phyloP scores from a whole-genome alignment of 2,797 vertebrate species.

The Alcedo quadribrachys region DNA sequence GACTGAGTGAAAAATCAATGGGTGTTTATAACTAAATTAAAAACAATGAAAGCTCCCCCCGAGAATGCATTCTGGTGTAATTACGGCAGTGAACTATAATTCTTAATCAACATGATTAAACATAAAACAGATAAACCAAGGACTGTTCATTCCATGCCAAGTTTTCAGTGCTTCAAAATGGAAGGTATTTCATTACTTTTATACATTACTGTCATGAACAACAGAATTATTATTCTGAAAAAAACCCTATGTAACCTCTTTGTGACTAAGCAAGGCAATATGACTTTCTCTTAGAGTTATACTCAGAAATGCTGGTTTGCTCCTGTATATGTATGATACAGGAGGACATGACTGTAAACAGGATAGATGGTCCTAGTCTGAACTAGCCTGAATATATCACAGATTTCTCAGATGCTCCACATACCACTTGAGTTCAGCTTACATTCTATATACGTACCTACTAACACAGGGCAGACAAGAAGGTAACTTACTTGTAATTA shows the following conservation, averaged over 20 bases:
- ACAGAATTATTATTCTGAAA: background rate
- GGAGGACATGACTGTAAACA: background rate
- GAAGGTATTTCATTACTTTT: background rate
- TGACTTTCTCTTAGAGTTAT: background rate
- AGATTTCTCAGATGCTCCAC: background rate
- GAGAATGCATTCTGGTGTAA: background rate
- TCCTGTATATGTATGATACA: background rate
- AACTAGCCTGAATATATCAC: background rate
- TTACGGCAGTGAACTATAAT: background rate
- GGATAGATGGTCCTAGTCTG: background rate
- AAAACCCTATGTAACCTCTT: background rate
- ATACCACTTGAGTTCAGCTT: background rate
- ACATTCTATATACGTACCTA: background rate
- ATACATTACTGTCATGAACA: background rate
- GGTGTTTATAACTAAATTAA: background rate
- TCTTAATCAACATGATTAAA: constrained; percentile 17
- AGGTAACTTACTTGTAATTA: background rate
- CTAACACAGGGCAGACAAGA: background rate
- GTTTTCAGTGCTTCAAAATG: background rate
- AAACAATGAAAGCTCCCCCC: background rate
- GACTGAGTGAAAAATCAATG: background rate
- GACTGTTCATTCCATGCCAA: background rate
- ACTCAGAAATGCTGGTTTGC: background rate
- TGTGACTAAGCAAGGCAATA: background rate
- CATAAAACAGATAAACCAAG: background rate